A percentile compares a stretch with the other conserved stretches of the same genome.
Evolutionary conservation across 2,888 invertebrate species (phyloP).

Genomic region (Aleiodes leptofemur): DNA sequence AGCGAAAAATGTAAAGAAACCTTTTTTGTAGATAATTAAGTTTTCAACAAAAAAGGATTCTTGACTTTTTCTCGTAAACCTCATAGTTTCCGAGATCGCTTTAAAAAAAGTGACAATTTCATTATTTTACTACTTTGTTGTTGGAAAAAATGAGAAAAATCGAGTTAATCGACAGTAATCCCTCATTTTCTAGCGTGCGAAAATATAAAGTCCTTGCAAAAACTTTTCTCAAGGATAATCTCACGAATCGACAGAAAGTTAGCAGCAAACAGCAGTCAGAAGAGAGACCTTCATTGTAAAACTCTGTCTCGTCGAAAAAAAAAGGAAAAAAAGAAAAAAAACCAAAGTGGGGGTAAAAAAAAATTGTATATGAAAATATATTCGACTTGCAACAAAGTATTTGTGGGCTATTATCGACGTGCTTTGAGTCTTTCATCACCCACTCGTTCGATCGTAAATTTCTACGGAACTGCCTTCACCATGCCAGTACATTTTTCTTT

Average conservation of each 20-base stretch:
- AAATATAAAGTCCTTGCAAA: neutral
- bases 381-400: constrained; percentile 48
- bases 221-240: constrained; percentile 7
- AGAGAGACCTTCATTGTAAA: too few species aligned
- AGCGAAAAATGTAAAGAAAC: too few species aligned
- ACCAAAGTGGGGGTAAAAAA: neutral
- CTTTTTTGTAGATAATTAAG: too few species aligned
- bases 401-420: constrained; percentile 51
- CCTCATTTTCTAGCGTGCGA: neutral
- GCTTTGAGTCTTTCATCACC: constrained; percentile 67
- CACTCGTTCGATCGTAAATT: constrained; percentile 68
- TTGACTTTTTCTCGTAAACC: too few species aligned
- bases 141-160: too few species aligned
- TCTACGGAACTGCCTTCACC: constrained; percentile 57
- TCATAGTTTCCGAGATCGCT: too few species aligned
- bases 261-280: neutral
- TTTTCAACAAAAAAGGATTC: too few species aligned
- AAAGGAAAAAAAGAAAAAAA: neutral
- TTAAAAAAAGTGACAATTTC: too few species aligned
- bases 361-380: constrained; percentile 28
- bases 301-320: neutral
- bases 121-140: too few species aligned
- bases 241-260: neutral
- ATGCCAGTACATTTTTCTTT: constrained; percentile 56
- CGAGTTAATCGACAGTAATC: neutral